These are phyloP conservation scores for Megalops cyprinoides DNA, from an alignment of 2,797 vertebrate genomes.

Conservation along the genomic window DNA sequence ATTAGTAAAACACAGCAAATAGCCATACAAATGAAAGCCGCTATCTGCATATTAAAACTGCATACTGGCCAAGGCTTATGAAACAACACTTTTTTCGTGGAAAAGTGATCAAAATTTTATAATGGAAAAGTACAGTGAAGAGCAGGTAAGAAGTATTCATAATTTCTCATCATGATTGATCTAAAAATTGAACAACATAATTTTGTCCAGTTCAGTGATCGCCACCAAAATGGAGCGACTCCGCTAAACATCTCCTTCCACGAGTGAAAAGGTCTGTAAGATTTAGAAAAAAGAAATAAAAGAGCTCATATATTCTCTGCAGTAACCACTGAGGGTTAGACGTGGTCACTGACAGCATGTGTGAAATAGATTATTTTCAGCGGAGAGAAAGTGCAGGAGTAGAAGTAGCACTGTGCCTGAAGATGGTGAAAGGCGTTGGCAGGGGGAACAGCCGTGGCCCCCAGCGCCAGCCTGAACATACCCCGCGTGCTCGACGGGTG, in stretches of 20 bases:
- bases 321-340: slow-evolving; percentile 17
- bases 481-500: background rate
- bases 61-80: too few relatives aligned
- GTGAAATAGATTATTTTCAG: slow-evolving; percentile 33
- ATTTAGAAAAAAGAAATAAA: slow-evolving; percentile 20
- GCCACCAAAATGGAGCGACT: background rate
- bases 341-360: slow-evolving; percentile 3
- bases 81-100: too few relatives aligned
- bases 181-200: background rate
- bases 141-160: background rate
- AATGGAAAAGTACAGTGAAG: background rate
- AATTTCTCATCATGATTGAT: background rate
- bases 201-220: too few relatives aligned
- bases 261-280: slow-evolving; percentile 20
- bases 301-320: background rate
- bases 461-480: background rate
- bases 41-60: background rate
- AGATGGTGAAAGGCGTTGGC: background rate
- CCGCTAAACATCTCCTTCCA: slow-evolving; percentile 1
- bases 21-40: background rate
- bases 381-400: background rate
- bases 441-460: too few relatives aligned
- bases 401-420: background rate
- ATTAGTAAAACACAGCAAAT: background rate
- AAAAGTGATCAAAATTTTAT: slow-evolving; percentile 22